Conservation (phyloP, 2,113 vertebrate species). For the Elephas maximus region DNA sequence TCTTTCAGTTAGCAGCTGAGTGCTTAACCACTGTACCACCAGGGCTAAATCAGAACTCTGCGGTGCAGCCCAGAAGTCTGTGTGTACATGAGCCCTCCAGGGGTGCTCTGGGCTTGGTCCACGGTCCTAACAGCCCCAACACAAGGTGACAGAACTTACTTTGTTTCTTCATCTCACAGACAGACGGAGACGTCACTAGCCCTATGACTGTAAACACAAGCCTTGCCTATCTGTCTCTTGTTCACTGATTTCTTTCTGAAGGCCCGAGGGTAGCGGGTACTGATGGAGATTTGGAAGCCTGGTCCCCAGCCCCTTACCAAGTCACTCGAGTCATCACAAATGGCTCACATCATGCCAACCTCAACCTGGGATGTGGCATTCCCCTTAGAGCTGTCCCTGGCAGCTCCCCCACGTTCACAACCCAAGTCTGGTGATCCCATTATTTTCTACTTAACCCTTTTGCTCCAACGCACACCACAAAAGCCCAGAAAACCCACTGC, state of each 20-base stretch:
- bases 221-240: not conserved
- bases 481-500: not conserved
- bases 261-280: not conserved
- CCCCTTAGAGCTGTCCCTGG: not conserved
- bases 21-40: too few species aligned
- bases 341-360: not conserved
- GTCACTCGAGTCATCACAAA: too few species aligned
- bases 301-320: not conserved
- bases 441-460: not conserved
- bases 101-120: too few species aligned
- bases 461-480: fast-evolving
- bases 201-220: not conserved
- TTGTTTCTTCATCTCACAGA: too few species aligned
- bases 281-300: not conserved
- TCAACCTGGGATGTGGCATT: too few species aligned
- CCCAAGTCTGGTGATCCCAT: fast-evolving
- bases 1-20: too few species aligned
- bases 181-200: not conserved
- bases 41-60: too few species aligned
- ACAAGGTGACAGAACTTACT: fast-evolving
- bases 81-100: not conserved
- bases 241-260: not conserved
- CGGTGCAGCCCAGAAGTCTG: fast-evolving
- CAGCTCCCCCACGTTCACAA: fast-evolving
- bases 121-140: too few species aligned